These are phyloP conservation scores for Lucilia sericata DNA, from an alignment of 1,140 invertebrate species.

Conservation along the genomic window DNA sequence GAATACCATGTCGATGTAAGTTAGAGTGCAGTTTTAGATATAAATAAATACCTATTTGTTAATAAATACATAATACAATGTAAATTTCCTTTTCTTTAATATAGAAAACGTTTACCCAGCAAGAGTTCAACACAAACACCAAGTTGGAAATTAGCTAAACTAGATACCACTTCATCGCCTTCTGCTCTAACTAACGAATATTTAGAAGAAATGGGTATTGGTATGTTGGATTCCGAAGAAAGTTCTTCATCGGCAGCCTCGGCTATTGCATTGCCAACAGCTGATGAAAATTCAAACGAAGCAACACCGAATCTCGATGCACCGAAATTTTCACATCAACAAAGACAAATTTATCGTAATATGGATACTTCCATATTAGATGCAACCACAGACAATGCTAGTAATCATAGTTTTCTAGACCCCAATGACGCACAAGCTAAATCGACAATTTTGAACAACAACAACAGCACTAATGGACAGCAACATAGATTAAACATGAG, in stretches of 20 bases:
- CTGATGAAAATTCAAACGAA: slow-evolving; percentile 65
- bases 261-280: slow-evolving; percentile 55
- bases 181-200: slow-evolving; percentile 57
- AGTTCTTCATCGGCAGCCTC: slow-evolving; percentile 63
- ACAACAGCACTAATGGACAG: slow-evolving; percentile 47
- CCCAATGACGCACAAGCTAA: slow-evolving; percentile 34
- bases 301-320: slow-evolving; percentile 57
- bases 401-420: slow-evolving; percentile 43
- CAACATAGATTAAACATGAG: not conserved
- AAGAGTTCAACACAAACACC: slow-evolving; percentile 51
- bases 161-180: slow-evolving; percentile 60
- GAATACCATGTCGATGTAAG: too few relatives aligned
- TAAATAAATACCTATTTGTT: too few relatives aligned
- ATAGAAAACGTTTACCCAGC: slow-evolving; percentile 58
- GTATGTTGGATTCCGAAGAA: slow-evolving; percentile 66
- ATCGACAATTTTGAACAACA: not conserved
- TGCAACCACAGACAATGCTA: slow-evolving; percentile 40
- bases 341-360: slow-evolving; percentile 43
- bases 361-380: slow-evolving; percentile 52
- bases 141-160: slow-evolving; percentile 52
- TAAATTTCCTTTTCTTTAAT: slow-evolving; percentile 35
- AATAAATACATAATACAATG: too few relatives aligned
- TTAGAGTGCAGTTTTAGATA: too few relatives aligned
- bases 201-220: slow-evolving; percentile 65
- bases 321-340: slow-evolving; percentile 55